phyloP scores from a whole-genome alignment of 2,797 vertebrate species.

The Allobates femoralis region DNA sequence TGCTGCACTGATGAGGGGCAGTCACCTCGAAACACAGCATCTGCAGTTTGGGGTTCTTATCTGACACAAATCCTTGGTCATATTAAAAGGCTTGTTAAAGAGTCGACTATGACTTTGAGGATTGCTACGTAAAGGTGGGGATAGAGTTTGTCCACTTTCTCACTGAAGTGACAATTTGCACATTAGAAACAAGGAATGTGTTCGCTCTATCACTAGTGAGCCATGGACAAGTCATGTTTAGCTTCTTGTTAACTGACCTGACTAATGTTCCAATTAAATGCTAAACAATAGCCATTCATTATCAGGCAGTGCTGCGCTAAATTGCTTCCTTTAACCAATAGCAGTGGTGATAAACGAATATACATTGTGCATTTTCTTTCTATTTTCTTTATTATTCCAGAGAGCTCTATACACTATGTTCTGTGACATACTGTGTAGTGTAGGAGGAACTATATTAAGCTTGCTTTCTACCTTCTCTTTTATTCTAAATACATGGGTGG shows the following conservation, averaged over 20 bases:
- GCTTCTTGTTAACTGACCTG: neutral
- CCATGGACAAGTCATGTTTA: conserved; percentile 4
- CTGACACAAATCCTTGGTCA: too few relatives aligned
- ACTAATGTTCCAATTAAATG: conserved; percentile 31
- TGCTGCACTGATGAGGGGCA: too few relatives aligned
- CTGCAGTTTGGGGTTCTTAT: too few relatives aligned
- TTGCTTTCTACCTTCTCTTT: neutral
- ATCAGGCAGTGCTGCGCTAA: neutral
- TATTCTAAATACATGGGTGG: conserved; percentile 1
- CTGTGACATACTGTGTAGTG: neutral
- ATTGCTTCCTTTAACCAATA: conserved; percentile 1
- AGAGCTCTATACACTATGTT: neutral
- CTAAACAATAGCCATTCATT: neutral
- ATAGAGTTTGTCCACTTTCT: too few relatives aligned
- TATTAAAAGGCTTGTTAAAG: too few relatives aligned
- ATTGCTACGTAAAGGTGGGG: too few relatives aligned
- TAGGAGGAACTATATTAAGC: conserved; percentile 11
- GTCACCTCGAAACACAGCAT: too few relatives aligned
- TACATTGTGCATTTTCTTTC: conserved; percentile 9
- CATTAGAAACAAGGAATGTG: neutral
- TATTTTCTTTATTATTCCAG: conserved; percentile 13
- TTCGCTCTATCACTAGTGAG: neutral
- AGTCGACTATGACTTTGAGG: too few relatives aligned
- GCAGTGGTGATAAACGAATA: neutral
- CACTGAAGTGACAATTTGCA: neutral